phyloP scores from a whole-genome alignment of 2,888 invertebrate species.

The Rhamnusium bicolor region DNA sequence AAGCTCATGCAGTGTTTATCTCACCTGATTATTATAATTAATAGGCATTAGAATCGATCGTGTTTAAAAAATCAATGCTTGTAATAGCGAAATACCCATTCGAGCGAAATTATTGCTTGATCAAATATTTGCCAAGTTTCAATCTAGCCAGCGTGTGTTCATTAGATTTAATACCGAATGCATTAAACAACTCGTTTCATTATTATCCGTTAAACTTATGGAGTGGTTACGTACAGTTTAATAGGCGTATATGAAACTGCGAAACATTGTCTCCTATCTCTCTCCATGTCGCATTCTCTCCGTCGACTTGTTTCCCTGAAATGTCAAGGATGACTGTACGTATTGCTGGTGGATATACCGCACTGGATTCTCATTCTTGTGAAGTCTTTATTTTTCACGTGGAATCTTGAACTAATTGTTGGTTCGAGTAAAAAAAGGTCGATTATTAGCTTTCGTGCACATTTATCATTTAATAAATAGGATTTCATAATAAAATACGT shows the following conservation, averaged over 20 bases:
- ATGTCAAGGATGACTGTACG: slow-evolving; percentile 56
- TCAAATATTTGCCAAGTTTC: not conserved
- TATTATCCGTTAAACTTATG: not conserved
- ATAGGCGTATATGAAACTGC: not conserved
- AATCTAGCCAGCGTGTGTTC: not conserved
- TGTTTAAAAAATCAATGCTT: not conserved
- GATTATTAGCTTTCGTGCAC: not conserved
- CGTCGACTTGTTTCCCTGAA: slow-evolving; percentile 49
- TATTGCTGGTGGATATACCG: slow-evolving; percentile 20
- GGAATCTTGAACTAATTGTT: not conserved
- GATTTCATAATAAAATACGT: not conserved
- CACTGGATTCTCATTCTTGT: not conserved
- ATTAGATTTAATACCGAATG: not conserved
- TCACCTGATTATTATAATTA: too few relatives aligned
- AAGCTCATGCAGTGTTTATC: too few relatives aligned
- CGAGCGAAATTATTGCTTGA: not conserved
- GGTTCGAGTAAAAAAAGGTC: not conserved
- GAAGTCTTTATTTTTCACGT: not conserved
- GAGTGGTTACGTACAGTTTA: not conserved
- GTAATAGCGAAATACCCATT: not conserved
- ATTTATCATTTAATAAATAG: not conserved
- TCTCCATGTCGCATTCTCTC: slow-evolving; percentile 16
- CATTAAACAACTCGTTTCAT: not conserved
- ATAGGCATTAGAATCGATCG: too few relatives aligned
- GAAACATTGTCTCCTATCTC: not conserved